phyloP scores from a whole-genome alignment of 1,140 invertebrate genomes.

The Venturia canescens region DNA sequence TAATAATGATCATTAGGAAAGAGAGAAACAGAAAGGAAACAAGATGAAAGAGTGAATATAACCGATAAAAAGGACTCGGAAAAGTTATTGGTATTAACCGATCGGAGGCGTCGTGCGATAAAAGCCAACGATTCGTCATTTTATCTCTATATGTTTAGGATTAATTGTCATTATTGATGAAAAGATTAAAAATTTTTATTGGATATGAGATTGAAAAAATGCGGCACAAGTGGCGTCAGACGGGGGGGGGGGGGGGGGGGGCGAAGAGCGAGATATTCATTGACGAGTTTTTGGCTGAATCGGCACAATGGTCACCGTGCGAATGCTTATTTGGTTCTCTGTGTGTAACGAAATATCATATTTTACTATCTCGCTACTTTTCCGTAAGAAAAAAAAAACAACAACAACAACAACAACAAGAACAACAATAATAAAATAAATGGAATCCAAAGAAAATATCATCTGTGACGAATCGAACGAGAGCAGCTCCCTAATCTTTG shows the following conservation, averaged over 20 bases:
- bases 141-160: no score
- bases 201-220: no score
- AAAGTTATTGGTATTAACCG: conserved; percentile 36
- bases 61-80: no score
- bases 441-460: no score
- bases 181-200: no score
- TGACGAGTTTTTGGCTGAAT: neutral
- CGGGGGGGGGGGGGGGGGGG: no score
- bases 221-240: no score
- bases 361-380: no score
- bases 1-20: conserved; percentile 48
- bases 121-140: no score
- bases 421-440: no score
- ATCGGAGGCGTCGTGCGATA: conserved; percentile 54
- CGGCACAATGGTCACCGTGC: neutral
- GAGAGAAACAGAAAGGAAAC: conserved; percentile 60
- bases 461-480: neutral
- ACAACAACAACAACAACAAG: neutral
- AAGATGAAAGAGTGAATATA: conserved; percentile 62
- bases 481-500: conserved; percentile 13
- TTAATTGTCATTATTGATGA: no score
- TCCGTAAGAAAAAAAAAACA: neutral
- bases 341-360: neutral
- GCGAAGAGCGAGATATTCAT: no score
- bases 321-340: neutral